Evolutionary conservation across 64 coral and sea anemone genomes (phyloP).

Genomic region (Porites lutea): DNA sequence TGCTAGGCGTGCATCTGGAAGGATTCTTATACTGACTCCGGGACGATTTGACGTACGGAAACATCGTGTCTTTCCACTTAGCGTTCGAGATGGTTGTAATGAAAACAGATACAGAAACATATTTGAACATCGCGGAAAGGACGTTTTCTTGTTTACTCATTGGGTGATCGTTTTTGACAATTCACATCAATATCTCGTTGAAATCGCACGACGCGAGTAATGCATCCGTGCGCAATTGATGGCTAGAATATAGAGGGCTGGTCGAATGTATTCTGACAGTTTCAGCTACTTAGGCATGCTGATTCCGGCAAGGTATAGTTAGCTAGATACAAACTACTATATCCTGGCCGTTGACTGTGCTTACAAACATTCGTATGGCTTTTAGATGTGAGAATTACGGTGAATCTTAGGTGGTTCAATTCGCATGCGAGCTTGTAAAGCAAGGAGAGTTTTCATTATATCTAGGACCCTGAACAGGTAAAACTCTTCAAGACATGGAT

Average conservation of each 20-base stretch:
- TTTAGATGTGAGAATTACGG: too few species aligned
- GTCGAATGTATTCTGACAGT: not conserved
- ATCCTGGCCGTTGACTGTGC: too few species aligned
- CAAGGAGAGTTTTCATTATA: not conserved
- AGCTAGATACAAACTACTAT: not conserved
- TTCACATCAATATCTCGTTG: constrained; percentile 39
- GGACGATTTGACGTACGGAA: constrained; percentile 40
- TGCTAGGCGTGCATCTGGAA: not conserved
- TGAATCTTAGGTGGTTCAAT: too few species aligned
- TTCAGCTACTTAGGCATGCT: not conserved
- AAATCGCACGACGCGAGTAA: not conserved
- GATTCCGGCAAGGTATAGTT: constrained; percentile 9
- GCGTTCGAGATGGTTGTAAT: constrained; percentile 51
- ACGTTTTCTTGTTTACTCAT: constrained; percentile 38
- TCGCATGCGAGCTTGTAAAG: not conserved
- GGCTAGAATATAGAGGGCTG: not conserved
- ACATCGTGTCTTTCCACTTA: constrained; percentile 24
- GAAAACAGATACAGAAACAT: constrained; percentile 39
- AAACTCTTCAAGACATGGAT: not conserved
- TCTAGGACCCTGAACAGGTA: too few species aligned
- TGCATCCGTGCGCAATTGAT: constrained; percentile 3
- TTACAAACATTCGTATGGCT: too few species aligned
- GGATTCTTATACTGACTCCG: constrained; percentile 26
- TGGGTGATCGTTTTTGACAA: constrained; percentile 28
- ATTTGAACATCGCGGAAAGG: constrained; percentile 21